Evolutionary conservation across 2,888 invertebrate species (phyloP), one percentile per base, ranked within the genome.

Genomic region (Drosophila demipolita): DNA sequence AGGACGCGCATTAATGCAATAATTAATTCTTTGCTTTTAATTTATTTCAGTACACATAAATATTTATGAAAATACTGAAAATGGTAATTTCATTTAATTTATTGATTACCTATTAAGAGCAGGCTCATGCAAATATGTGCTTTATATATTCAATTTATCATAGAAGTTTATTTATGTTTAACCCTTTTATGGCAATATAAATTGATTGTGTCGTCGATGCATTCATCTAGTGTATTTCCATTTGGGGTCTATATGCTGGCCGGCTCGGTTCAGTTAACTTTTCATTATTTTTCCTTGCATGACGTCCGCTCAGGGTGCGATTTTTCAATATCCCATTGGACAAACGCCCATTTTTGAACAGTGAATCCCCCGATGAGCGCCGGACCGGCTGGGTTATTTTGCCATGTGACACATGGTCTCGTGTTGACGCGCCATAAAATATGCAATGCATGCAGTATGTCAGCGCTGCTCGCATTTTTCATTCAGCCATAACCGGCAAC

Each of bases 361-460:
- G 38, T 17, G 7, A 23, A 33, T 8, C 42, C 38, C 23, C 11
- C 58, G 32, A 23, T 23, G 36, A 29, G 33, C 53, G 7, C 40
- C 26, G 63, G 48, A 55, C 20, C 52, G 33, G 60, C 40, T 65
- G 45, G 45, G 42, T 68, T 35, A 52, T 55, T 55, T 52, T 68
- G 68, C 88, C 74, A 80, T 73, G 82, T 80, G 90, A 85, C 89
- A 85, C 85, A 87, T 85, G 85, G 85, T 84, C 85, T 83, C 86
- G 90, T 88, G 90, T 87, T 87, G 87, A 87, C 88, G 87, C 78
- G 81, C 81, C 83, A 87, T 87, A 87, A 87, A 90, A 87, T 87
- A 87, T 87, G 87, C 90, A 90, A 83, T 88, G 87, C 87, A 90
- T 88, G 87, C 87, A 87, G 87, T 87, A 90, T 85, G 87, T 90